Evolutionary conservation across 1,140 invertebrate genomes (phyloP), one percentile per base, ranked within the genome.

Genomic region (Neelides sp.): DNA sequence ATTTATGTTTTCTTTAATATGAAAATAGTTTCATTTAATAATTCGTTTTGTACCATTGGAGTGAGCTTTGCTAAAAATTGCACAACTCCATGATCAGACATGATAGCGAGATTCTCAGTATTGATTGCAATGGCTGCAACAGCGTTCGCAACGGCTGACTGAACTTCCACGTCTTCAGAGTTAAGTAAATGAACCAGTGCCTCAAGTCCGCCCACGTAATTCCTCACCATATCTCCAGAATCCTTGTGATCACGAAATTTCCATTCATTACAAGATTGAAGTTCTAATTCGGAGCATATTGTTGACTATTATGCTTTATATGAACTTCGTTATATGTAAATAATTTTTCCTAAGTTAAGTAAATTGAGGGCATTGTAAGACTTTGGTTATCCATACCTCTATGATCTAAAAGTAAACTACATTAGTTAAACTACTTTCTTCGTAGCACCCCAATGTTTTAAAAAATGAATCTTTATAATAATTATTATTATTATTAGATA

Each of bases 81-180:
- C 4, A 95, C 89, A 2, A 93, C 88, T 1, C 86, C 86, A 61
- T 95, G 85, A 72, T 96, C 92, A 12, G 88, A 92, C n/a, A 96
- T 80, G 12, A 96, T 87, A 0, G 89, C 90, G 44, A 96, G 70
- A 71, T 94, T 96, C 63, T 94, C 90, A 24, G 78, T 43, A 67
- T 95, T 85, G 57, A 77, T 78, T 0, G 90, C 89, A 39, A 94
- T 90, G 40, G 84, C 82, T 0, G 87, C 83, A 22, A 94, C 85
- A 2, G 86, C 85, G 0, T 87, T 83, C 66, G 89, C 93, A 0
- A 88, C 83, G 2, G 85, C 83, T 0, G 85, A 82, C 4, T 92
- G 66, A 0, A 94, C 89, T 40, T 79, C 70, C 28, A 75, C 75
- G 60, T 90, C 78, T 22, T 78, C 72, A 2, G 83, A 90, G 62